A percentile compares a stretch with the other conserved stretches of the same genome.
Conservation (phyloP, 2,888 invertebrate genomes). For the Meghimatium bilineatum region DNA sequence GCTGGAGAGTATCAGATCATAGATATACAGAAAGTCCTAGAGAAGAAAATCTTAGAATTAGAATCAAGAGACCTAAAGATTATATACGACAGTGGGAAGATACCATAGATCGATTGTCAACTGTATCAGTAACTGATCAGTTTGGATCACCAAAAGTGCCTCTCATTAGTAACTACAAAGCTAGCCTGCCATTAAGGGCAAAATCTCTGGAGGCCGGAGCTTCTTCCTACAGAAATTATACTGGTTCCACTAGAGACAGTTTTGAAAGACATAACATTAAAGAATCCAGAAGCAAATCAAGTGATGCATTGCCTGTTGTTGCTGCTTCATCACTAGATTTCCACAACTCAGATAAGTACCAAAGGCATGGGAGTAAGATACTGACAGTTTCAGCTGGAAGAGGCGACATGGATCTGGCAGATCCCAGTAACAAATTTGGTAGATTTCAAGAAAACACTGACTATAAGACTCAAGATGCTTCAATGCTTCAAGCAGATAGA, state of each 20-base stretch:
- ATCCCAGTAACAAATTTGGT: background rate
- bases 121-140: constrained; percentile 39
- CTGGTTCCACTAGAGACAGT: background rate
- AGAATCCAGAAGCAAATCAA: constrained; percentile 22
- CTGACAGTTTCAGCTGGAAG: background rate
- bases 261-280: background rate
- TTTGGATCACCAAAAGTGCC: constrained; percentile 34
- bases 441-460: constrained; percentile 2
- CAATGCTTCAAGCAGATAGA: constrained; percentile 9
- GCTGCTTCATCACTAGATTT: background rate
- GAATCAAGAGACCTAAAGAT: constrained; percentile 56
- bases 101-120: constrained; percentile 55
- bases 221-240: background rate
- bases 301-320: background rate
- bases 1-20: background rate
- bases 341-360: background rate
- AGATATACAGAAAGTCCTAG: background rate
- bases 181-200: constrained; percentile 3
- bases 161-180: constrained; percentile 34
- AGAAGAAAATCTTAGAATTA: constrained; percentile 45
- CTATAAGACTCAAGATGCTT: constrained; percentile 21
- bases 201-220: constrained; percentile 17
- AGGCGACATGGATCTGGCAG: background rate
- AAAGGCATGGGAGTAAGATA: background rate
- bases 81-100: constrained; percentile 57